These are phyloP conservation scores for Mycetomoellerius zeteki DNA, from an alignment of 1,140 invertebrate species.

Conservation along the genomic window DNA sequence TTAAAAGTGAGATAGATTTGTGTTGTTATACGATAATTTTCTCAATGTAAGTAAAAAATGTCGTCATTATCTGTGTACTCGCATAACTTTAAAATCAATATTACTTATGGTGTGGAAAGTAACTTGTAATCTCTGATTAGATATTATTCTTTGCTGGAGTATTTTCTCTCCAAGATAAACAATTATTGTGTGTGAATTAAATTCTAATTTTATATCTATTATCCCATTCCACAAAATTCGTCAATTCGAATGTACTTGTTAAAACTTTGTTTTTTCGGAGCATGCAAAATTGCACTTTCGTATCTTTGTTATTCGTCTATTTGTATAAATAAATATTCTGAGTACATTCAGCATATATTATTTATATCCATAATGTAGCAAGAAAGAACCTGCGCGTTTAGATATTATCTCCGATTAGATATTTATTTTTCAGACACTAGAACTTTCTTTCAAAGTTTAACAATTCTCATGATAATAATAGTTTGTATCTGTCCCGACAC, in stretches of 20 bases:
- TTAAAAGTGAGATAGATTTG: too few relatives aligned
- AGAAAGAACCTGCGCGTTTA: background rate
- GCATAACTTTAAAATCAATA: too few relatives aligned
- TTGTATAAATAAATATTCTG: slow-evolving; percentile 29
- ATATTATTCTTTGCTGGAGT: background rate
- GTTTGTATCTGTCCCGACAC: background rate
- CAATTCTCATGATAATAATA: background rate
- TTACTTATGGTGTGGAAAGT: too few relatives aligned
- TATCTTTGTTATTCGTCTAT: slow-evolving; percentile 2
- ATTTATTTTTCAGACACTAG: slow-evolving; percentile 9
- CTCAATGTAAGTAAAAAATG: too few relatives aligned
- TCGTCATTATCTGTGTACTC: too few relatives aligned
- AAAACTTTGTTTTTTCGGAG: too few relatives aligned
- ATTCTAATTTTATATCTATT: too few relatives aligned
- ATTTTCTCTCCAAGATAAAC: too few relatives aligned
- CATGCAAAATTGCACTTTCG: background rate
- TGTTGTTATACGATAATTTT: too few relatives aligned
- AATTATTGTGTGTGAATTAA: too few relatives aligned
- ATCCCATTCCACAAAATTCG: too few relatives aligned
- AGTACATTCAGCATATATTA: background rate
- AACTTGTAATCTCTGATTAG: background rate
- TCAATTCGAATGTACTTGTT: too few relatives aligned
- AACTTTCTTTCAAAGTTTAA: background rate
- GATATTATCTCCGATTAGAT: background rate
- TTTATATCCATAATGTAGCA: slow-evolving; percentile 4